Conservation (phyloP, 1,140 invertebrate genomes). For the Brachystomella parvula region DNA sequence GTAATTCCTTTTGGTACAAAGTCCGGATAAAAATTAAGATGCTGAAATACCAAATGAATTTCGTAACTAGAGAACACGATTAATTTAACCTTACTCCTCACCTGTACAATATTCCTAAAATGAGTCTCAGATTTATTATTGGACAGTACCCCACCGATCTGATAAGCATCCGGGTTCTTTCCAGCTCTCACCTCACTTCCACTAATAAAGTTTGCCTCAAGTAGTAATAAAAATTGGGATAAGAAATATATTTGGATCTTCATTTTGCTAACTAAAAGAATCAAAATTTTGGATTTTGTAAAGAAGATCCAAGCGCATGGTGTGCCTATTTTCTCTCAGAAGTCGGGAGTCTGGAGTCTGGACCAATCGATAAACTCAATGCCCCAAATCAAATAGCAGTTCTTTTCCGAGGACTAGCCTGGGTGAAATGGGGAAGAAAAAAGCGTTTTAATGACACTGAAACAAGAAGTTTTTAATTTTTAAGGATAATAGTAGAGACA, state of each 20-base stretch:
- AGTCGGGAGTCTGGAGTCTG: too few species aligned
- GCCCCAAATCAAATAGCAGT: too few species aligned
- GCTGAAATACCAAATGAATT: slow-evolving; percentile 45
- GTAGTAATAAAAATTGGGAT: too few species aligned
- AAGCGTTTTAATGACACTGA: background rate
- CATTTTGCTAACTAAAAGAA: too few species aligned
- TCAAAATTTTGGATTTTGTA: too few species aligned
- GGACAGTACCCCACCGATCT: slow-evolving; percentile 84
- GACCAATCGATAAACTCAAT: too few species aligned
- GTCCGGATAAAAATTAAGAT: slow-evolving; percentile 69
- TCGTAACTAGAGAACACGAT: background rate
- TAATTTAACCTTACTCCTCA: slow-evolving; percentile 47
- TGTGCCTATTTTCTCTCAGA: too few species aligned
- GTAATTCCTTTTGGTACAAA: slow-evolving; percentile 72
- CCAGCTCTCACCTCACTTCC: background rate
- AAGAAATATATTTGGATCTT: too few species aligned
- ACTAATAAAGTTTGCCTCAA: background rate
- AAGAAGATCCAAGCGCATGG: too few species aligned
- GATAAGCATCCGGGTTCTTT: slow-evolving; percentile 63
- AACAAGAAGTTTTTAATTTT: background rate
- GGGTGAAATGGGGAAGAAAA: background rate
- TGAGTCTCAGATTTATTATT: slow-evolving; percentile 64
- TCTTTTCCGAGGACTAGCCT: too few species aligned
- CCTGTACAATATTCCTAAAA: slow-evolving; percentile 70
- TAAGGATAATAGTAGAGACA: background rate